Evolutionary conservation across 2,113 vertebrate genomes (phyloP), one percentile per base, ranked within the genome.

Genomic region (Hypomesus transpacificus): DNA sequence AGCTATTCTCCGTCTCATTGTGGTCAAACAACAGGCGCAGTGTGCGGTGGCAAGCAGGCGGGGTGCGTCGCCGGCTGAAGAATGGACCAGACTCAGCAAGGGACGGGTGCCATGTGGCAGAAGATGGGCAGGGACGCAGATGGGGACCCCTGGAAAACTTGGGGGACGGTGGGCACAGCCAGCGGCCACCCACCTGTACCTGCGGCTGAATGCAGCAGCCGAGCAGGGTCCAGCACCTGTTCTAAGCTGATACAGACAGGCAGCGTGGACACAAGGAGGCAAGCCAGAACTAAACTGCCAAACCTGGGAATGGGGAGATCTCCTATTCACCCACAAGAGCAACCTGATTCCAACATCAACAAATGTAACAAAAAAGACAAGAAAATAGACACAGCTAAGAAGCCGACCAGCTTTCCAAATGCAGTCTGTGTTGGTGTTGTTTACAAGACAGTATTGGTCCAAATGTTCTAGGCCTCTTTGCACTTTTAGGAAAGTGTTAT

Each of bases 51-150:
- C 85, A 86, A 79, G 84, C 87, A 86, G 85, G 86, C 86, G 80
- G 80, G 82, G 84, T 82, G 75, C 76, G 81, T 80, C 60, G 87
- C 83, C 82, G 85, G 84, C 82, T 83, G 64, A 92, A 93, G 91
- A 93, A 93, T 93, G 90, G 92, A 93, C 84, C 92, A 93, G 91
- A 91, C 86, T 90, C 79, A 84, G 81, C 77, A 79, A 90, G 91
- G 92, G 92, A 92, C 85, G 76, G 77, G 79, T 92, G 92, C 92
- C 92, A 93, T 91, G 90, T 90, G 90, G 88, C 91, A 90, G 83
- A 85, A 82, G 87, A 91, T 87, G 82, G 70, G 81, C 83, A 58
- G 85, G 85, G 88, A 90, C 86, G 81, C 91, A 92, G 90, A 92
- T 92, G 90, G 91, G 85, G 90, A 90, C 89, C 88, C 84, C 85